Base-by-base conservation (phyloP, 2,888 invertebrate genomes). In the Cordilura impudica region DNA sequence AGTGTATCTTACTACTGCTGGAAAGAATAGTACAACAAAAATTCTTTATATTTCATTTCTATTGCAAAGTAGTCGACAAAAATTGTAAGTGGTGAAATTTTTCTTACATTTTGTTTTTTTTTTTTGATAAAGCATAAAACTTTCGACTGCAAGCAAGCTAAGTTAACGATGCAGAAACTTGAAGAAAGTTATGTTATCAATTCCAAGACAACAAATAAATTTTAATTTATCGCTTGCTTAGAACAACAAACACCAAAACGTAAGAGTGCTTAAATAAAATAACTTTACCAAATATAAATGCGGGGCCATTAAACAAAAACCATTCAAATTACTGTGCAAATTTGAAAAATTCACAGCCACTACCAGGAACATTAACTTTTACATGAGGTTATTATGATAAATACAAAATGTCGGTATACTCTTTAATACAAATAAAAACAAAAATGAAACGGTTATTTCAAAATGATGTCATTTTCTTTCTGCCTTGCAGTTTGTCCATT, bases 101-200 rank as follows among this genome's bases (percentile, higher is more conserved):
- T 35, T 51, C 51, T 16, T 19, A 7, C 45, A 54, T 58, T 45
- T 66, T 21, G 2, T 29, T 4, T 47, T 51, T 16, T 23, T 12
- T 45, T 29, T 60, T 39, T 47, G 82, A 78, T 43, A 54, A 56
- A 87, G 87, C 84, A 84, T 84, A 87, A 87, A 87, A 87, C 86
- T 87, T 86, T 85, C 82, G 83, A 85, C 87, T 87, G 87, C 87
- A 88, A 85, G 84, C 84, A 88, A 85, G 84, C 84, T 21, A 53
- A 87, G 87, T 86, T 88, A 88, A 88, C 88, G 88, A 88, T 86
- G 88, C 84, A 87, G 88, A 88, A 88, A 88, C 87, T 86, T 87
- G 88, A 87, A 83, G 88, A 88, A 88, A 88, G 88, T 88, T 88
- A 83, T 85, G 87, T 88, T 88, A 88, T 88, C 88, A 87, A 86